Conservation (phyloP, 2,888 invertebrate species). For the Ommatoiulus sabulosus region DNA sequence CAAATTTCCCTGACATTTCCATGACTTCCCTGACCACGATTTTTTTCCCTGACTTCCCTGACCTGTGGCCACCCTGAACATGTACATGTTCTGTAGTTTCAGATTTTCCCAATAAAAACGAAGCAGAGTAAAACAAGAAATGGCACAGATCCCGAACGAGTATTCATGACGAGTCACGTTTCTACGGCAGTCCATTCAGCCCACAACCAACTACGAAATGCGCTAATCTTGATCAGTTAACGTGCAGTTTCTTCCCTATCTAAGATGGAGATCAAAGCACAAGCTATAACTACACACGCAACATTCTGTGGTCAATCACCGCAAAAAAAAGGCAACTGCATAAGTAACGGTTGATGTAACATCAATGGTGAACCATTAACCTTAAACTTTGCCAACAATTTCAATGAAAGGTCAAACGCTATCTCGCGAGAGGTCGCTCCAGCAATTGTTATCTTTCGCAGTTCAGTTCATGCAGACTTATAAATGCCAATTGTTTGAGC, state of each 20-base stretch:
- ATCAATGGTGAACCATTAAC: not conserved
- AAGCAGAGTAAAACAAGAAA: not conserved
- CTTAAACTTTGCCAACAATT: conserved; percentile 2
- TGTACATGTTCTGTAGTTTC: not conserved
- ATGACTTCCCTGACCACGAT: too few relatives aligned
- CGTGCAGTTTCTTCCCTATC: not conserved
- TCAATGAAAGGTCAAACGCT: not conserved
- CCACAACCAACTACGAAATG: not conserved
- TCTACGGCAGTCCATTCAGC: not conserved
- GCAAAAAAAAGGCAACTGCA: not conserved
- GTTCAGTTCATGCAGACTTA: not conserved
- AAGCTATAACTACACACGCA: not conserved
- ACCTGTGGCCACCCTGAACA: too few relatives aligned
- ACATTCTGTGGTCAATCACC: not conserved
- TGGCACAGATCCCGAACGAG: not conserved
- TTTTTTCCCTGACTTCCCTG: too few relatives aligned
- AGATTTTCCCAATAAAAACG: not conserved
- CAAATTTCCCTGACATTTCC: too few relatives aligned
- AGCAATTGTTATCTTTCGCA: not conserved
- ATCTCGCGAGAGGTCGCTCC: not conserved
- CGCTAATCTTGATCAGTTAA: not conserved
- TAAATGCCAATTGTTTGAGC: conserved; percentile 6
- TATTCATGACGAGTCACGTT: not conserved
- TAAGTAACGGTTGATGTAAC: not conserved
- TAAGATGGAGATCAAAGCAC: not conserved